These are phyloP conservation scores for Eumaeus atala DNA, from an alignment of 1,140 invertebrate species.

Conservation along the genomic window DNA sequence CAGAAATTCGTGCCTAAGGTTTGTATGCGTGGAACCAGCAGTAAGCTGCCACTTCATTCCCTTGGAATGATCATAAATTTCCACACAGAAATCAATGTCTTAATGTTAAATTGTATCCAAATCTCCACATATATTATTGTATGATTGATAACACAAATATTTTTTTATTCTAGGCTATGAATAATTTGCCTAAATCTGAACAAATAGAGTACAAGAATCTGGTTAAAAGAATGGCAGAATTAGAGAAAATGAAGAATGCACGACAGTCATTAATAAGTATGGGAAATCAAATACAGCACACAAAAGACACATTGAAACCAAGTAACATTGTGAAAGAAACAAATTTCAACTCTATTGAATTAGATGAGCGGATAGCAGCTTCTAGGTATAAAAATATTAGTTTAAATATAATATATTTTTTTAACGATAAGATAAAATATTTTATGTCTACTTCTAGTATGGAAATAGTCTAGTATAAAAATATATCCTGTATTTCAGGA, in stretches of 20 bases:
- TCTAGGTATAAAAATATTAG: slow-evolving; percentile 45
- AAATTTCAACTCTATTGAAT: slow-evolving; percentile 24
- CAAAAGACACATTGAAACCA: slow-evolving; percentile 43
- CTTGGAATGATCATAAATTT: too few species aligned
- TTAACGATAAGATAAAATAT: neutral
- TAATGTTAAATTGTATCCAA: neutral
- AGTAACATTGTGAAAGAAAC: slow-evolving; percentile 22
- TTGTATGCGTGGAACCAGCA: too few species aligned
- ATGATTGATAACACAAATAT: too few species aligned
- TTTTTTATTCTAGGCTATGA: slow-evolving; percentile 54
- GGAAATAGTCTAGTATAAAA: too few species aligned
- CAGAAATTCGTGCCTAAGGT: slow-evolving; percentile 66
- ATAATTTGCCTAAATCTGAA: slow-evolving; percentile 65
- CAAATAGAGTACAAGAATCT: slow-evolving; percentile 68
- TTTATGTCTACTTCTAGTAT: too few species aligned
- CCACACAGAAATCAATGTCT: slow-evolving; percentile 3
- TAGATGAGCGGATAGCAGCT: slow-evolving; percentile 54
- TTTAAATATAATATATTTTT: too few species aligned
- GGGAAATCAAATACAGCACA: slow-evolving; percentile 25
- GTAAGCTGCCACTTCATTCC: too few species aligned
- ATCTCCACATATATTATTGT: too few species aligned
- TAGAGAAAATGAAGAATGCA: slow-evolving; percentile 63
- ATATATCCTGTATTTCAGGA: slow-evolving; percentile 34
- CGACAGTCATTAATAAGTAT: slow-evolving; percentile 38
- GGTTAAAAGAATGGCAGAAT: slow-evolving; percentile 67